phyloP scores from a whole-genome alignment of 2,797 vertebrate genomes.

The Arremon aurantiirostris region DNA sequence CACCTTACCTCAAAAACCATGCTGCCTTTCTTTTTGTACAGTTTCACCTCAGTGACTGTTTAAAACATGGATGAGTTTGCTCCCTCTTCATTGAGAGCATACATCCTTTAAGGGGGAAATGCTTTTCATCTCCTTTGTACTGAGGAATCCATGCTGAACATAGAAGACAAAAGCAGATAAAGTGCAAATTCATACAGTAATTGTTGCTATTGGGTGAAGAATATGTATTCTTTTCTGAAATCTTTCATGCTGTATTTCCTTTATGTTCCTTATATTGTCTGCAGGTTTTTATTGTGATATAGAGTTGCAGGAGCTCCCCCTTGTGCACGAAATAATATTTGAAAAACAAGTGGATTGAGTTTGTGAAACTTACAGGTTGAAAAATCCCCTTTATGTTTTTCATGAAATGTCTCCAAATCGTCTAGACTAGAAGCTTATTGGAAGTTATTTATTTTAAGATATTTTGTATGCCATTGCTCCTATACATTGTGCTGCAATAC shows the following conservation, averaged over 20 bases:
- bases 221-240: not conserved
- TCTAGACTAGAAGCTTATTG: not conserved
- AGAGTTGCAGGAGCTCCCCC: conserved; percentile 69
- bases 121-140: not conserved
- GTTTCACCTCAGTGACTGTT: not conserved
- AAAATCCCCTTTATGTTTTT: not conserved
- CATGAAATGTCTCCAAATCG: not conserved
- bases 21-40: not conserved
- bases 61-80: not conserved
- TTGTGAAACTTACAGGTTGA: not conserved
- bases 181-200: not conserved
- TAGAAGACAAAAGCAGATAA: not conserved
- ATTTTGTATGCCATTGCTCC: not conserved
- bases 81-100: not conserved
- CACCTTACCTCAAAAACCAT: not conserved
- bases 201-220: not conserved
- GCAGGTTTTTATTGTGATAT: not conserved
- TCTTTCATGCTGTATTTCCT: not conserved
- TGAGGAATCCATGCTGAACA: not conserved
- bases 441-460: not conserved
- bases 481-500: not conserved
- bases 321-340: conserved; percentile 22
- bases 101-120: not conserved
- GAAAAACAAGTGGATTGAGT: not conserved
- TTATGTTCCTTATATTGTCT: not conserved